Evolutionary conservation across 2,888 invertebrate species (phyloP), one percentile per base, ranked within the genome.

Genomic region (Agrilus biguttatus): DNA sequence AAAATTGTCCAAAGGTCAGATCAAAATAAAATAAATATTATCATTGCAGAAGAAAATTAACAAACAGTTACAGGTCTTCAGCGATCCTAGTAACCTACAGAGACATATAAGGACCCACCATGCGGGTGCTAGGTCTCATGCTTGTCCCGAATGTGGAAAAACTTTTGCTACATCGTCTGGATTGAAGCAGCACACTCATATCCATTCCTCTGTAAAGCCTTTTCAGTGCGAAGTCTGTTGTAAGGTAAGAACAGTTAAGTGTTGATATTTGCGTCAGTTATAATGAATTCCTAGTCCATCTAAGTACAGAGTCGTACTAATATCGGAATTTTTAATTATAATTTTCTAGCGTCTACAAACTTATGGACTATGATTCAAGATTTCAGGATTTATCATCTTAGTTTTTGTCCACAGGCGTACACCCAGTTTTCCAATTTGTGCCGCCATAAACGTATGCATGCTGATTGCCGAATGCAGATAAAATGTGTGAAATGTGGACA

Each of bases 401-500:
- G n/a, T 10, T 14, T 45, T 40, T 45, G 55, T 43, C 75, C 74
- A 19, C 73, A 80, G 79, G 84, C 93, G 8, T 98, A 98, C 72
- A 98, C 98, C 3, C 98, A 98, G 71, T 98, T 98, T 68, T 97
- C 96, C 34, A 99, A 98, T 67, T 75, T 99, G 59, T 98, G 98
- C 63, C 85, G 98, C n/a, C 98, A 98, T 72, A 95, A 92, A 63
- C 89, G 97, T 45, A 96, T 97, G 92, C 98, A 98, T 74, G 83
- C 86, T 42, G 87, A 90, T 62, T 97, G 96, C 66, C 84, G 92
- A 56, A 85, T 85, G 68, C 83, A 87, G 61, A 88, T 90, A 60
- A 92, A 91, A 71, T 97, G 96, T 69, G 80, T 75, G 57, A 92
- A 93, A 75, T 97, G 96, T 62, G 83, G 85, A 21, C 90, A 93